phyloP scores from a whole-genome alignment of 2,113 vertebrate genomes.

The Choloepus hoffmanni region DNA sequence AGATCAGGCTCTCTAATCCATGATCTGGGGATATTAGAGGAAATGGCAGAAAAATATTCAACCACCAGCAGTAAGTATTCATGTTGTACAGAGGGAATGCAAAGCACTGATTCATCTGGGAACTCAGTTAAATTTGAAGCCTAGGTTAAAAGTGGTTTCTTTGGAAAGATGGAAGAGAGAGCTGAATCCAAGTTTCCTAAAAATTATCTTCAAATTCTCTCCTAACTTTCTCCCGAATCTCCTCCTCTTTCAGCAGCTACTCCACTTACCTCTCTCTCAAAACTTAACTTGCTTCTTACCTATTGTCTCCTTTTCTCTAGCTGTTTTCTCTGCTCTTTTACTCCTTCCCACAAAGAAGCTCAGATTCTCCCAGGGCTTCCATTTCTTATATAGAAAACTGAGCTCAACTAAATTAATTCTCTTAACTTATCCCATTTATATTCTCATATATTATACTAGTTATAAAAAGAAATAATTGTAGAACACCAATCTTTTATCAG shows the following conservation, averaged over 20 bases:
- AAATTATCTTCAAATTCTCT: not conserved
- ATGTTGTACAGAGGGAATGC: not conserved
- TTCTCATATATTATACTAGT: not conserved
- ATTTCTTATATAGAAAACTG: not conserved
- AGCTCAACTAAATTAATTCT: not conserved
- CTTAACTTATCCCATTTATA: not conserved
- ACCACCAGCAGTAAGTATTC: not conserved
- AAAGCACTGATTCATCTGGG: not conserved
- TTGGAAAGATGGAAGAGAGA: not conserved
- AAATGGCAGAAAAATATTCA: not conserved
- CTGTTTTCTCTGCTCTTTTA: not conserved
- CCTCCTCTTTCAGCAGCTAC: not conserved
- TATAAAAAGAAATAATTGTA: constrained; percentile 33
- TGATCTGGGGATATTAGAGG: not conserved
- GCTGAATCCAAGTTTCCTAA: not conserved
- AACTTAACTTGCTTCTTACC: not conserved
- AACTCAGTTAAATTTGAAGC: not conserved
- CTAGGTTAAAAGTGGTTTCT: not conserved
- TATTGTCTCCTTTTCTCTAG: not conserved
- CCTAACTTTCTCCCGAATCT: not conserved
- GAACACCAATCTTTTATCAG: not conserved
- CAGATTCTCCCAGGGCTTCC: not conserved
- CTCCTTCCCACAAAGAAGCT: not conserved
- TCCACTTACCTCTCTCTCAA: not conserved
- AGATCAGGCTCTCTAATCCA: not conserved